These are phyloP conservation scores for Pogonognathellus flavescens DNA, from an alignment of 1,140 invertebrate species.

Conservation along the genomic window DNA sequence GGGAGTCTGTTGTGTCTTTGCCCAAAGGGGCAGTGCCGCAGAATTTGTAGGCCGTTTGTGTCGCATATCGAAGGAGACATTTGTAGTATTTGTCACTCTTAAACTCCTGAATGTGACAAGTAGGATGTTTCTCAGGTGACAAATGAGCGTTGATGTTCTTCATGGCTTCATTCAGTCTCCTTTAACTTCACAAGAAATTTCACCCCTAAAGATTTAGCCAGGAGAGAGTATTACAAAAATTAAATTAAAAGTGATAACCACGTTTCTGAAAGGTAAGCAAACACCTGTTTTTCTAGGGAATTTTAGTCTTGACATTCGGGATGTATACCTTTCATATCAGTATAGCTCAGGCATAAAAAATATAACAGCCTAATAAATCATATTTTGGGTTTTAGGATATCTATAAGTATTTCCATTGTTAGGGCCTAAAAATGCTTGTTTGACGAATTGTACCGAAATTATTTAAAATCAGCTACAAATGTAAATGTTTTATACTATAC, in stretches of 20 bases:
- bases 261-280: no score
- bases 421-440: no score
- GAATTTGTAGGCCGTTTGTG: slow-evolving; percentile 8
- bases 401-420: no score
- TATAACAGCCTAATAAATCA: no score
- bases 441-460: no score
- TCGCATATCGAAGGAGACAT: neutral
- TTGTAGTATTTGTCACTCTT: slow-evolving; percentile 16
- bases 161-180: neutral
- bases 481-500: no score
- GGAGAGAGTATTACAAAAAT: neutral
- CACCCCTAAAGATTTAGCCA: neutral
- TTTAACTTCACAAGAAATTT: neutral
- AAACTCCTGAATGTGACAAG: neutral
- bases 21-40: neutral
- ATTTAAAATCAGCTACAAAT: no score
- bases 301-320: neutral
- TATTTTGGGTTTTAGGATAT: no score
- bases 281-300: no score
- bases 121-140: neutral
- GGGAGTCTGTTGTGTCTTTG: neutral
- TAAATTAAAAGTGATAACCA: no score
- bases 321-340: neutral
- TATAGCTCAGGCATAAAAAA: no score
- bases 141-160: neutral